These are phyloP conservation scores for Caranx melampygus DNA, from an alignment of 2,113 vertebrate genomes.

Conservation along the genomic window DNA sequence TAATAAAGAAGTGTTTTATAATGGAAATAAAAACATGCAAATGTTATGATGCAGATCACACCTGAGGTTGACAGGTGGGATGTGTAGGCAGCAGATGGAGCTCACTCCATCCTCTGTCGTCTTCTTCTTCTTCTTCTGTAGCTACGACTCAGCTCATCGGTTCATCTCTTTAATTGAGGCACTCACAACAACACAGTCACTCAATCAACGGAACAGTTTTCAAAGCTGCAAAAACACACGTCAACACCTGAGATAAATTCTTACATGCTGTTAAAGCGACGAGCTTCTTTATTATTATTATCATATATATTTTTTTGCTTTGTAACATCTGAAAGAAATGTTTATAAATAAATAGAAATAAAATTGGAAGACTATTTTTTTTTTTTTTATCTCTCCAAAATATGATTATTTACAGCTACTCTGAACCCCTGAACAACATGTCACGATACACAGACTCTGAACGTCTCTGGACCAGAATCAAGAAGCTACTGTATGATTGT, in stretches of 20 bases:
- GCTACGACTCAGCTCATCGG: background rate
- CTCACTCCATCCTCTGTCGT: background rate
- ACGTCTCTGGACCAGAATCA: slow-evolving; percentile 54
- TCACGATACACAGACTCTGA: slow-evolving; percentile 16
- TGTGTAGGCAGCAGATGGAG: background rate
- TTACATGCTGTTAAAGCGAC: slow-evolving; percentile 60
- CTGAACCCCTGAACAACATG: slow-evolving; percentile 28
- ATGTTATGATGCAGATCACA: background rate
- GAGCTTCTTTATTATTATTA: slow-evolving; percentile 3
- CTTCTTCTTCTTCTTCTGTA: background rate
- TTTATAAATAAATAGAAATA: slow-evolving; percentile 61
- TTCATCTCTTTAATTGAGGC: slow-evolving; percentile 33
- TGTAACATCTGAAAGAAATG: slow-evolving; percentile 35
- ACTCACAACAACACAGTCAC: slow-evolving; percentile 48
- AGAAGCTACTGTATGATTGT: slow-evolving; percentile 67
- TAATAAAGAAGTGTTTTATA: background rate
- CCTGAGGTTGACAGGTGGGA: background rate
- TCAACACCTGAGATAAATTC: slow-evolving; percentile 67
- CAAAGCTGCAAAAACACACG: slow-evolving; percentile 47
- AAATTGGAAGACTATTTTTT: slow-evolving; percentile 56
- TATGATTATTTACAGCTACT: slow-evolving; percentile 48
- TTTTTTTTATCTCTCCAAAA: slow-evolving; percentile 17
- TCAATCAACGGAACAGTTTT: slow-evolving; percentile 19
- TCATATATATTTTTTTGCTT: slow-evolving; percentile 12
- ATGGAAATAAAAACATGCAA: slow-evolving; percentile 1